These are phyloP conservation scores for Eidolon helvum DNA, from an alignment of 2,113 vertebrate genomes.

Conservation along the genomic window DNA sequence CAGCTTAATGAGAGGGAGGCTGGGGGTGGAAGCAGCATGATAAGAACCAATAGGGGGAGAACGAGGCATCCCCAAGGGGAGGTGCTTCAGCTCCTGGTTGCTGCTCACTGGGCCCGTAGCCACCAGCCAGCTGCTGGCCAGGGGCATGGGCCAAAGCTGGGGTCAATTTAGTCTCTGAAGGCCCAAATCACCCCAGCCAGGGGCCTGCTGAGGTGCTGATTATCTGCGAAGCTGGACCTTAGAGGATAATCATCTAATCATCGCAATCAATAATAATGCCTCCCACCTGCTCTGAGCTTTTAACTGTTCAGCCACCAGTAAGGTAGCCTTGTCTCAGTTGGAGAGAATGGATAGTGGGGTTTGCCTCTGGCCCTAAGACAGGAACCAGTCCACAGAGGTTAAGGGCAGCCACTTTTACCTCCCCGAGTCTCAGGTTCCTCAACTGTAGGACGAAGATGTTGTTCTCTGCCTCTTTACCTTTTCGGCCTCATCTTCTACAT, in stretches of 20 bases:
- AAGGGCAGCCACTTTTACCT: not conserved
- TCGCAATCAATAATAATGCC: not conserved
- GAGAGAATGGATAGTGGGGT: not conserved
- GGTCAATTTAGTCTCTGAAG: not conserved
- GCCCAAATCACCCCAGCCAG: not conserved
- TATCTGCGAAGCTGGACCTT: not conserved
- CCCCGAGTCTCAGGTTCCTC: not conserved
- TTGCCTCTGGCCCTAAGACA: not conserved
- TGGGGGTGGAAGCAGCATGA: not conserved
- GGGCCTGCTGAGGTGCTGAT: conserved; percentile 44
- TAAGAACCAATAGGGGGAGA: not conserved
- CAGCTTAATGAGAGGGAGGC: conserved; percentile 43
- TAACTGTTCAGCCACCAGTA: not conserved
- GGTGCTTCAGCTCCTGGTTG: rapidly evolving
- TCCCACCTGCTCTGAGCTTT: not conserved
- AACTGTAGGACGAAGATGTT: not conserved
- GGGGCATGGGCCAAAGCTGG: not conserved
- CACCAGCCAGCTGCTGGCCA: not conserved
- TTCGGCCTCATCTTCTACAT: not conserved
- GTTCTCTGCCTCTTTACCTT: not conserved
- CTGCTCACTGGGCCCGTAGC: rapidly evolving
- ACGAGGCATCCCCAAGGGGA: not conserved
- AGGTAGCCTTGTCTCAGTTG: not conserved
- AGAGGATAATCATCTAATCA: not conserved
- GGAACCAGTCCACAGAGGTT: not conserved